Evolutionary conservation across 2,113 vertebrate species (phyloP).

Genomic region (Microcebus murinus): DNA sequence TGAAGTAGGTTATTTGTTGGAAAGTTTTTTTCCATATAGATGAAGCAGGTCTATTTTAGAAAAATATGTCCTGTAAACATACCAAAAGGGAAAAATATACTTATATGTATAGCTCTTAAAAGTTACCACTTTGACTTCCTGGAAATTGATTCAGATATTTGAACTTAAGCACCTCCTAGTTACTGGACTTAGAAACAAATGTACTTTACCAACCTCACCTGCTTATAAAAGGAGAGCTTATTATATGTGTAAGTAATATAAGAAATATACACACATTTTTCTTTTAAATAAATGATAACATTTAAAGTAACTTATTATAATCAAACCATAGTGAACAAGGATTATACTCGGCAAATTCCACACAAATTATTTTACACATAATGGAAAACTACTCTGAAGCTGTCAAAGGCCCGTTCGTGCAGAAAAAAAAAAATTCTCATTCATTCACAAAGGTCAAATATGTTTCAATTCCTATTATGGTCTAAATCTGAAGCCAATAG

Average conservation of each 20-base stretch:
- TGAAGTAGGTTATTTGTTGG: not conserved
- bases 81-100: not conserved
- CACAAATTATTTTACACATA: constrained; percentile 7
- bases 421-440: constrained; percentile 4
- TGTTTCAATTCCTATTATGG: constrained; percentile 32
- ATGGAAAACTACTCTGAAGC: not conserved
- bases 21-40: not conserved
- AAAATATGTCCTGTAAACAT: constrained; percentile 15
- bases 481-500: not conserved
- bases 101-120: not conserved
- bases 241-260: not conserved
- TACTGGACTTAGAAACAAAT: not conserved
- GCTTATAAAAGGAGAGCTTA: not conserved
- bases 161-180: not conserved
- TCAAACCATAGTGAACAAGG: not conserved
- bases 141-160: constrained; percentile 18
- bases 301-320: constrained; percentile 16
- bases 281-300: constrained; percentile 4
- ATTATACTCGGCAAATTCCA: constrained; percentile 24
- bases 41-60: not conserved
- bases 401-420: not conserved
- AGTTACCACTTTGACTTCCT: not conserved
- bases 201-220: not conserved
- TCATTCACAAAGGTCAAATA: constrained; percentile 45
- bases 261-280: not conserved